Evolutionary conservation across 2,113 vertebrate genomes (phyloP).

Genomic region (Dasypus novemcinctus): DNA sequence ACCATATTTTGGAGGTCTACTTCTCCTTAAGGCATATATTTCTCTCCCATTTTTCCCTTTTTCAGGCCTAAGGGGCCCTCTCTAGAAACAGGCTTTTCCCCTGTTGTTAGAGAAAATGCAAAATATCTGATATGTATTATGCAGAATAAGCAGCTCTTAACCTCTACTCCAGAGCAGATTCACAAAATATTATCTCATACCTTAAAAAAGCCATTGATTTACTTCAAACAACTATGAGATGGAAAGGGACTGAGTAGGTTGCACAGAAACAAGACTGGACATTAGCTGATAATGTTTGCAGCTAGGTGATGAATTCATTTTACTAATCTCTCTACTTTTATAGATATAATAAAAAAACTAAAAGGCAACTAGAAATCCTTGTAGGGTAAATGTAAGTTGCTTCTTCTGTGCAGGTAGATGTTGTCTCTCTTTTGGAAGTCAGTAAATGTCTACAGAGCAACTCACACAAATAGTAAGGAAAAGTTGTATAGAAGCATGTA

Average conservation of each 20-base stretch:
- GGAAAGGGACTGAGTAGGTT: rapidly evolving
- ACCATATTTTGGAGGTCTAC: not conserved
- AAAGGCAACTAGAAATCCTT: not conserved
- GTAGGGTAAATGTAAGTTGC: not conserved
- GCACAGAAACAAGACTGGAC: not conserved
- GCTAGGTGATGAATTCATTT: not conserved
- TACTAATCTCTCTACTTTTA: not conserved
- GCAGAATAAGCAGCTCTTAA: not conserved
- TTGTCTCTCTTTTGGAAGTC: not conserved
- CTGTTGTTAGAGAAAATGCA: not conserved
- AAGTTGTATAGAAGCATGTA: not conserved
- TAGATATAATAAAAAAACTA: not conserved
- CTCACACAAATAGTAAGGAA: not conserved
- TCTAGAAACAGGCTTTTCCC: not conserved
- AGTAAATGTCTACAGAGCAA: not conserved
- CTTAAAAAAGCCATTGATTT: not conserved
- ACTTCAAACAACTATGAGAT: not conserved
- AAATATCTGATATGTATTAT: not conserved
- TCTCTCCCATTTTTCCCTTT: not conserved
- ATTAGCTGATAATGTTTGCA: not conserved
- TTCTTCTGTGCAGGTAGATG: not conserved
- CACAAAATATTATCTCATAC: not conserved
- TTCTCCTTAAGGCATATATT: not conserved
- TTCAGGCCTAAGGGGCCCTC: not conserved
- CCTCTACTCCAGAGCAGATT: not conserved